Base-by-base conservation (phyloP, 2,888 invertebrate genomes). In the Trypoxylon attenuatum region DNA sequence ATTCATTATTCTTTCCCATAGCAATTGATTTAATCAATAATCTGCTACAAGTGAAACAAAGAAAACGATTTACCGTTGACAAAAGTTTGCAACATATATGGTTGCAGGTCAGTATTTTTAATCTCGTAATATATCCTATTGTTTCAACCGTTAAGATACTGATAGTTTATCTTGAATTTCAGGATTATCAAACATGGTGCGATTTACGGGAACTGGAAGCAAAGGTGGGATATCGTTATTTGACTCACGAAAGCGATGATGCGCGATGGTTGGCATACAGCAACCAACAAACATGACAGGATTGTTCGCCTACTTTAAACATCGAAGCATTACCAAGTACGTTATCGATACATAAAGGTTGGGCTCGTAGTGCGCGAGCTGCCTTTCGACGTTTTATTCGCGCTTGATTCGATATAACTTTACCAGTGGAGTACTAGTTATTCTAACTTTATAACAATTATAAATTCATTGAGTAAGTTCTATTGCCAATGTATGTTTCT, bases 1-100 rank as follows among this genome's bases (percentile, higher is more conserved):
- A 21, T n/a, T 19, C 18, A 21, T 3, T 27, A 33, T 38, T 63
- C 49, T 23, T n/a, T 25, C 22, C 71, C 73, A 18, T 42, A 97
- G 99, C 98, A 63, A 97, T 99, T 87, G 98, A 99, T 89, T 91
- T 99, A 79, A 99, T 99, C 83, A 98, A 96, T 89, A 98, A 98
- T 89, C 90, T 99, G 81, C 91, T 99, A 65, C 98, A 99, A 94
- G 99, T 96, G 72, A 96, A 97, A 88, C 96, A 96, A 86, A 91
- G 97, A 80, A 98, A 98, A 88, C 92, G 98, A 19, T 96, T 93
- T 83, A 96, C 97, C 0, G 98, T 98, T 56, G 98, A 98, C 89
- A 99, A 99, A 89, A 96, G 98, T 60, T 90, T 98, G 70, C 91
- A 93, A 79, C 99, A 99, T 88, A 91, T 94, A 76, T 99, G 99